Conservation (phyloP, 2,113 vertebrate species). For the Anser brachyrhynchus region DNA sequence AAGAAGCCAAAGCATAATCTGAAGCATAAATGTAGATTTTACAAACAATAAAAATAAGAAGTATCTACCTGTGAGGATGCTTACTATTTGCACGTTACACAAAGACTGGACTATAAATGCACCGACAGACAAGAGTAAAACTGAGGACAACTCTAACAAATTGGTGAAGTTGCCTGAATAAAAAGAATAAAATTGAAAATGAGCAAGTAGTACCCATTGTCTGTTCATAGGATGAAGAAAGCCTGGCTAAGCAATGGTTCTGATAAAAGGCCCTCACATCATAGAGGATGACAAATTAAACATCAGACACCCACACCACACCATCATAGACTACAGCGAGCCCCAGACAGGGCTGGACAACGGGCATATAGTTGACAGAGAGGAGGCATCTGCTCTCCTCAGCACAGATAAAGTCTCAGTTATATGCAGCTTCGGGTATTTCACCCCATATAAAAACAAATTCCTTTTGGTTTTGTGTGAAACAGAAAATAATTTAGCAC, state of each 20-base stretch:
- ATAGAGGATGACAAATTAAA: neutral
- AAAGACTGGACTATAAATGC: neutral
- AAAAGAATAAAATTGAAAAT: neutral
- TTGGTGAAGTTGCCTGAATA: neutral
- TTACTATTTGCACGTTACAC: neutral
- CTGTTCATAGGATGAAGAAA: neutral
- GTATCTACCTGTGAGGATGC: neutral
- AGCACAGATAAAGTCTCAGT: neutral
- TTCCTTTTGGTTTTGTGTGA: neutral
- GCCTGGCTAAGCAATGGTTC: neutral
- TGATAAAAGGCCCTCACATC: neutral
- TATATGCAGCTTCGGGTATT: neutral
- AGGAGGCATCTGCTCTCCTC: neutral
- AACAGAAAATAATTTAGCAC: neutral
- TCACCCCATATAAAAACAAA: neutral
- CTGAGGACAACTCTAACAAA: neutral
- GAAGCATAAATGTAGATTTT: neutral
- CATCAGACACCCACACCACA: neutral
- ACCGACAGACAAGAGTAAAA: neutral
- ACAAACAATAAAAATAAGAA: neutral
- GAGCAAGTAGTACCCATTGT: neutral
- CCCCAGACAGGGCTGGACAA: rapidly evolving
- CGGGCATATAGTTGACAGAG: neutral
- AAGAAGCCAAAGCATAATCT: neutral
- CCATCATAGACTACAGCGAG: rapidly evolving